Base-by-base conservation (phyloP, 2,888 invertebrate genomes). In the Aphidius colemani region DNA sequence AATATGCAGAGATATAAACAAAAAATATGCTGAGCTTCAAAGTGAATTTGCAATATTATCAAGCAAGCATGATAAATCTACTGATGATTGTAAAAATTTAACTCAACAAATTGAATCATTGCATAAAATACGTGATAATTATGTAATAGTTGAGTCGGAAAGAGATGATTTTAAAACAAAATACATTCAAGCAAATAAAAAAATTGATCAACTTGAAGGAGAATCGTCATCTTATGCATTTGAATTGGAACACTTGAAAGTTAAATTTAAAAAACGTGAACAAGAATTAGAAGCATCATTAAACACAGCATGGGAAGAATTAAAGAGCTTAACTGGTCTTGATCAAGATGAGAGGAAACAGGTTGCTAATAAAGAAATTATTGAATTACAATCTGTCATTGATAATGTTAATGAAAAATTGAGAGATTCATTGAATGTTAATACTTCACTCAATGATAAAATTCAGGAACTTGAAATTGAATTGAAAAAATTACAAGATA, bases 181-280 rank as follows among this genome's bases (percentile, higher is more conserved):
- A 60, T 63, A 69, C 59, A 62, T 65, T 48, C 53, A 59, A 40
- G 44, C 65, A 7, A 41, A 84, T 56, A 68, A 64, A 45, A 61
- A 60, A 64, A 58, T 68, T 7, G 65, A 69, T 48, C 57, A 57
- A 43, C 50, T 64, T 7, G 66, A 70, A 61, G 67, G 71, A 59
- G 69, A 71, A 66, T 67, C 57, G 40, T 57, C 48, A 39, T 78
- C 76, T 61, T 66, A 78, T 70, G 86, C 88, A 73, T 86, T 85
- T 60, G 84, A 85, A 72, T 85, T 84, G 69, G 85, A 87, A 66
- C 84, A 83, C 18, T 78, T 86, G 7, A 84, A 85, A 75, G 81
- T 78, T 7, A 87, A 86, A 72, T 79, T 85, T 7, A 85, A 85
- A 72, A 79, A 75, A 1, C 82, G 88, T 59, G 88, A 88, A 78